A percentile compares a stretch with the other conserved stretches of the same genome.
Evolutionary conservation across 2,113 vertebrate genomes (phyloP).

Genomic region (Rutilus rutilus): DNA sequence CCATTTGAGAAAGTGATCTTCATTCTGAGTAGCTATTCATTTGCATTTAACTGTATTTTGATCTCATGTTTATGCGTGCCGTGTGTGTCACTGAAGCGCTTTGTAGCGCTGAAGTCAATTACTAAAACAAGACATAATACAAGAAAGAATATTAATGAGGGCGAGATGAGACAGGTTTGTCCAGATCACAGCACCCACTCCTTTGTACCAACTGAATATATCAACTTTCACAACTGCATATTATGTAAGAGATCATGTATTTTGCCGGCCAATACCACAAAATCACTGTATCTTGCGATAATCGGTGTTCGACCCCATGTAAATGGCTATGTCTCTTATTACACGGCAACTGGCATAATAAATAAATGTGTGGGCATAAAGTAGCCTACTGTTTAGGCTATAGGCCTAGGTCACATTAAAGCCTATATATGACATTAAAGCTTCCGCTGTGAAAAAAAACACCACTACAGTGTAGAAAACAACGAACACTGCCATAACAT

Average conservation of each 20-base stretch:
- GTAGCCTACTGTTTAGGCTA: no score
- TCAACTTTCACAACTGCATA: conserved; percentile 18
- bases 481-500: no score
- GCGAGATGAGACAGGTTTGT: conserved; percentile 28
- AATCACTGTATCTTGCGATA: neutral
- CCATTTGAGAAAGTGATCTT: conserved; percentile 2
- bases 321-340: no score
- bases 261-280: neutral
- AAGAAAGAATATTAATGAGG: conserved; percentile 35
- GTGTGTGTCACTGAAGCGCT: neutral
- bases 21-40: conserved; percentile 20
- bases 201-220: neutral
- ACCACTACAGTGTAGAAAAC: no score
- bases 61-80: conserved; percentile 34
- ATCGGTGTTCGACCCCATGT: no score
- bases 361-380: no score
- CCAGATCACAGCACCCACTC: conserved; percentile 19
- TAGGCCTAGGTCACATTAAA: no score
- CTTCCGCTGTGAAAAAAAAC: no score
- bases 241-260: neutral
- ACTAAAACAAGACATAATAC: conserved; percentile 37
- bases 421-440: no score
- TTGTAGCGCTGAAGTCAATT: conserved; percentile 36
- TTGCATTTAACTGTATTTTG: conserved; percentile 40
- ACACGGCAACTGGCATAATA: no score